Base-by-base conservation (phyloP, 2,797 vertebrate genomes). In the Sphaeramia orbicularis region DNA sequence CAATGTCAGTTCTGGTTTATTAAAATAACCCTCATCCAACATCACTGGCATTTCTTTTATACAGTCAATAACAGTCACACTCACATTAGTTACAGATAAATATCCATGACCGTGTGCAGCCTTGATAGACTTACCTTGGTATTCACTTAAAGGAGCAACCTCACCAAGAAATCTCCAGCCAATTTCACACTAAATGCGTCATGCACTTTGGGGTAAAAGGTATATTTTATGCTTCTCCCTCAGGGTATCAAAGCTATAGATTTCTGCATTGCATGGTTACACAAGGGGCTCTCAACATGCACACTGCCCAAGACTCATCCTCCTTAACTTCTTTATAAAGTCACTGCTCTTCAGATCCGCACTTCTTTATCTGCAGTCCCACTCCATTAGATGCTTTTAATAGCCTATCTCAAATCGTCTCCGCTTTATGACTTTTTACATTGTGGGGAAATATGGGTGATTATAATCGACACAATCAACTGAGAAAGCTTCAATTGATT, bases 111-210 rank as follows among this genome's bases (percentile, higher is more conserved):
- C 62, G 36, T 57, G 44, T 24, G 48, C 18, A 13, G 24, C 38
- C 19, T 64, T 66, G 65, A 80, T 71, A 79, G 24, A 83, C 78
- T 74, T 65, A 27, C 49, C 43, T 21, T 18, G 1, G 6, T 36
- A 54, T 82, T 56, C 38, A 47, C 68, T 72, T 59, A 15, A 49
- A 66, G 49, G 8, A 16, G 13, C 52, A 44, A 37, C 30, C 51
- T 37, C 54, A 56, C 64, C 50, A 7, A 55, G 54, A 45, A 69
- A 69, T 73, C 63, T 51, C 42, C 60, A 83, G 54, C 76, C 76
- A 75, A 79, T 91, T 89, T 91, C 84, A 86, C 89, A 86, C 81
- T 72, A 16, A 79, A 62, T 1, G 63, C 81, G 76, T 37, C 27
- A 18, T 52, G 51, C 60, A 51, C 61, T 54, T 24, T 10, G 24